phyloP scores from a whole-genome alignment of 2,113 vertebrate genomes.

The Eurystomus gularis region DNA sequence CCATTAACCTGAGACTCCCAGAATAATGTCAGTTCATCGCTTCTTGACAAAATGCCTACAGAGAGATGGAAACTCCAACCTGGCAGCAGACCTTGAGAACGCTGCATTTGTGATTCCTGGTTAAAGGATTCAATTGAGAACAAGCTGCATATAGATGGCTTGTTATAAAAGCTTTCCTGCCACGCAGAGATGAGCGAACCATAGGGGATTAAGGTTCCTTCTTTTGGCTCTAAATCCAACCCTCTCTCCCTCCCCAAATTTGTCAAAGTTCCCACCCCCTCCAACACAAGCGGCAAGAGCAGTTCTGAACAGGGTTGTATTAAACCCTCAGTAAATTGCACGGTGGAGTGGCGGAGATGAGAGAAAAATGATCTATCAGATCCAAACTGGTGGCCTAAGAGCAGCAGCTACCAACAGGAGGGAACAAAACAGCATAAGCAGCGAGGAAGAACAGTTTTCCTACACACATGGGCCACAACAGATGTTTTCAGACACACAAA shows the following conservation, averaged over 20 bases:
- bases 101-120: neutral
- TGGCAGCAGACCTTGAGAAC: neutral
- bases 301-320: neutral
- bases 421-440: neutral
- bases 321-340: neutral
- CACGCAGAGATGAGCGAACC: neutral
- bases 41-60: neutral
- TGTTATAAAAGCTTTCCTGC: neutral
- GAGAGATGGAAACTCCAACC: neutral
- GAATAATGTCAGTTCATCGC: neutral
- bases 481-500: neutral
- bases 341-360: neutral
- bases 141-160: neutral
- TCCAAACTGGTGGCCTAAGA: neutral
- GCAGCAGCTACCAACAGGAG: neutral
- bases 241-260: rapidly evolving
- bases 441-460: too few relatives aligned
- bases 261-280: neutral
- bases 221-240: neutral
- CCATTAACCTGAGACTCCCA: neutral
- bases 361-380: neutral
- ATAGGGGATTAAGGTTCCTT: neutral
- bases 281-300: neutral
- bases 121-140: neutral
- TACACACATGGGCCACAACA: rapidly evolving